phyloP scores from a whole-genome alignment of 2,888 invertebrate genomes.

The Drosophila percnosoma region DNA sequence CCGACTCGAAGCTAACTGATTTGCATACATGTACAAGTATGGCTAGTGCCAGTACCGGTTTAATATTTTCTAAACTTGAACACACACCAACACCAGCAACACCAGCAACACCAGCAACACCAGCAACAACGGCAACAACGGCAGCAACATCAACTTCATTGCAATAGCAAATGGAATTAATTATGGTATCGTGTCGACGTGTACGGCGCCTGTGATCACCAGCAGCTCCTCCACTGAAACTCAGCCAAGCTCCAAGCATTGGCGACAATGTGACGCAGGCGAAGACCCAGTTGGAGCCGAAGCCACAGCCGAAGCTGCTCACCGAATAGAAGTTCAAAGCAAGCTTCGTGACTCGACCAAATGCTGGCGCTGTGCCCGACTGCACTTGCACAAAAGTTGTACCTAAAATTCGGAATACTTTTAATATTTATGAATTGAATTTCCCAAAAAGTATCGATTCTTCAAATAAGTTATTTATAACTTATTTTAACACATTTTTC shows the following conservation, averaged over 20 bases:
- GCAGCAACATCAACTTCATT: slow-evolving; percentile 42
- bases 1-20: slow-evolving; percentile 66
- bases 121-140: slow-evolving; percentile 11
- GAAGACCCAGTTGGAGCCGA: slow-evolving; percentile 12
- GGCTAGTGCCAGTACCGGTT: slow-evolving; percentile 75
- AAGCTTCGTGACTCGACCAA: slow-evolving; percentile 63
- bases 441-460: neutral
- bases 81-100: slow-evolving; percentile 20
- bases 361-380: slow-evolving; percentile 49
- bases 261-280: slow-evolving; percentile 37
- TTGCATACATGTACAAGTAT: slow-evolving; percentile 80
- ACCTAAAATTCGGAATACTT: neutral
- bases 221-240: slow-evolving; percentile 21
- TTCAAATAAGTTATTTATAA: neutral
- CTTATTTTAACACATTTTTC: neutral
- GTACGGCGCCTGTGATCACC: slow-evolving; percentile 52
- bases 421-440: neutral
- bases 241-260: slow-evolving; percentile 4
- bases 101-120: slow-evolving; percentile 16
- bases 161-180: slow-evolving; percentile 65
- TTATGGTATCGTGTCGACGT: slow-evolving; percentile 65
- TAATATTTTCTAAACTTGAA: slow-evolving; percentile 76
- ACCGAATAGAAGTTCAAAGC: slow-evolving; percentile 37
- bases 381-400: neutral
- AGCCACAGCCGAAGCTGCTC: slow-evolving; percentile 13